Evolutionary conservation across 2,113 vertebrate species (phyloP).

Genomic region (Laticauda laticaudata): DNA sequence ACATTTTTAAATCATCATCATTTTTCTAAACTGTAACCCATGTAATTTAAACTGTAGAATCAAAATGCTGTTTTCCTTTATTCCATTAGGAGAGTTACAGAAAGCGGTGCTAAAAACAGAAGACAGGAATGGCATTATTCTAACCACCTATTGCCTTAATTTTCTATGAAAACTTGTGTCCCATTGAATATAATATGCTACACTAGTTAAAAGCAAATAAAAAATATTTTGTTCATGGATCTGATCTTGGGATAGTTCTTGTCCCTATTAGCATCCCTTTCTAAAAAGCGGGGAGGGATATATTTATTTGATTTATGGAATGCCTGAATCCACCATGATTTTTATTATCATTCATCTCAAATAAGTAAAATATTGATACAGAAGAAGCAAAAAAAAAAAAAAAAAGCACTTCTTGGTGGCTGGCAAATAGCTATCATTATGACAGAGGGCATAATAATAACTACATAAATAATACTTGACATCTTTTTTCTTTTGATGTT

Average conservation of each 20-base stretch:
- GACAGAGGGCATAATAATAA: not conserved
- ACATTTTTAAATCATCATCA: not conserved
- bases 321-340: not conserved
- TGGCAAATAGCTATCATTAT: not conserved
- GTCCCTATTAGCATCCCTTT: not conserved
- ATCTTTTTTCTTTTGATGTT: not conserved
- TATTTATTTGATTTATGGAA: not conserved
- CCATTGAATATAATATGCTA: not conserved
- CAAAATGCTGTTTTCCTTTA: not conserved
- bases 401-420: not conserved
- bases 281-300: not conserved
- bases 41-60: not conserved
- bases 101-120: not conserved
- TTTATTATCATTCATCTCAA: conserved; percentile 20
- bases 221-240: not conserved
- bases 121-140: not conserved
- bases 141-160: not conserved
- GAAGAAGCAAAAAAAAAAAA: conserved; percentile 9
- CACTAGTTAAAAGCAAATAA: conserved; percentile 5
- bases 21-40: not conserved
- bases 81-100: not conserved
- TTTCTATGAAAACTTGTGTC: conserved; percentile 22
- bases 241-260: not conserved
- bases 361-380: conserved; percentile 11
- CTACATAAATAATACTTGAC: not conserved